These are phyloP conservation scores for Arenaria interpres DNA, from an alignment of 2,113 vertebrate species.

Conservation along the genomic window DNA sequence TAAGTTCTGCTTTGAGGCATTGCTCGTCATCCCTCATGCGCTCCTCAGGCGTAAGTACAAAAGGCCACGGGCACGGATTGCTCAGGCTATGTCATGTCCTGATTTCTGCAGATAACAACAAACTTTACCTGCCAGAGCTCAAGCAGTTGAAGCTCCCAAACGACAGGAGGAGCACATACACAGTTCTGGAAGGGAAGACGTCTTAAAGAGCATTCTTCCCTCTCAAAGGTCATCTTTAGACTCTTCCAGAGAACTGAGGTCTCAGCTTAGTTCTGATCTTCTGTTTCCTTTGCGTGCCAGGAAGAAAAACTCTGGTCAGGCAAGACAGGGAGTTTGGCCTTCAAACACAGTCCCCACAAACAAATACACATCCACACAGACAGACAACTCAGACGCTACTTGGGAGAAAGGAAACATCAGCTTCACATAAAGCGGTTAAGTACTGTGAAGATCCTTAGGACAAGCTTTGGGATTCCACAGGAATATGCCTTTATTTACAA, in stretches of 20 bases:
- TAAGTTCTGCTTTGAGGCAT: background rate
- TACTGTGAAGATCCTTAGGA: background rate
- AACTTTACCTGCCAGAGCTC: background rate
- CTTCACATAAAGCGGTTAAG: background rate
- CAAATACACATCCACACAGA: background rate
- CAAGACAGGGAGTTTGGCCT: background rate
- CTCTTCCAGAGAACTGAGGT: background rate
- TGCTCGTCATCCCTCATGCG: background rate
- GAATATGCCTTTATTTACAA: background rate
- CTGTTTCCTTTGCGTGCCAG: background rate
- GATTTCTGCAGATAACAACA: background rate
- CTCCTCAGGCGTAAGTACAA: background rate
- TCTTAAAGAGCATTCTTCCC: background rate
- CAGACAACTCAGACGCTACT: background rate
- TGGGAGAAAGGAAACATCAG: background rate
- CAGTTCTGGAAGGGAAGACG: background rate
- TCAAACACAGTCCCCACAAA: background rate
- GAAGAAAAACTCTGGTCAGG: background rate
- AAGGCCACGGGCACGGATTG: fast-evolving
- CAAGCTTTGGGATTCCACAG: background rate
- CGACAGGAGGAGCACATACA: background rate
- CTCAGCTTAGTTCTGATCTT: background rate
- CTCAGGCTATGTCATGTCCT: fast-evolving
- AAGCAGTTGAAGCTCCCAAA: background rate
- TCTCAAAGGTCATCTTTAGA: background rate